Evolutionary conservation across 2,113 vertebrate genomes (phyloP).

Genomic region (Percopsis transmontana): DNA sequence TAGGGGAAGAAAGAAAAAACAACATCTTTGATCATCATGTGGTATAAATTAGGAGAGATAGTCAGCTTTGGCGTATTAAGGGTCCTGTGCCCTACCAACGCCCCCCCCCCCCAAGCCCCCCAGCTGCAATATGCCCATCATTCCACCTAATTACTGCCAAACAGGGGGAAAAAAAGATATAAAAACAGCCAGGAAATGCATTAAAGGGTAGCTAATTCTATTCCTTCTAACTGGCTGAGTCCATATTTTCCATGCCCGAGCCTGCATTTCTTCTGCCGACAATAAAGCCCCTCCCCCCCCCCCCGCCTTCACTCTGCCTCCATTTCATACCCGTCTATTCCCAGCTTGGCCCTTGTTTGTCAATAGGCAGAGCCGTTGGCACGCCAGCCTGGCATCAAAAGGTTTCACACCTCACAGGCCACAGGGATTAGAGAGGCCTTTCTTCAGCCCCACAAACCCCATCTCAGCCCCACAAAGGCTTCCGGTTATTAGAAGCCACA

Average conservation of each 20-base stretch:
- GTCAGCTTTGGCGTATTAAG: constrained; percentile 73
- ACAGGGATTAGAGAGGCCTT: constrained; percentile 83
- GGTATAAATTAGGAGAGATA: constrained; percentile 75
- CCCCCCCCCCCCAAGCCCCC: constrained; percentile 66
- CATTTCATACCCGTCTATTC: constrained; percentile 47
- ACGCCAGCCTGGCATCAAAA: constrained; percentile 81
- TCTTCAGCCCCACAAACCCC: constrained; percentile 74
- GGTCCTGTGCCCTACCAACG: constrained; percentile 63
- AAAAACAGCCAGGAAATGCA: constrained; percentile 74
- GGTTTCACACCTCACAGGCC: constrained; percentile 82
- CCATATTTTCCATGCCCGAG: constrained; percentile 71
- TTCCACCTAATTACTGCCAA: constrained; percentile 74
- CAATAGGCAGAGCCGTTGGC: constrained; percentile 78
- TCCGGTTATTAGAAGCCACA: constrained; percentile 77
- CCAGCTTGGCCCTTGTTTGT: constrained; percentile 77
- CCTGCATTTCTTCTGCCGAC: constrained; percentile 55
- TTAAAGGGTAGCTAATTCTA: constrained; percentile 74
- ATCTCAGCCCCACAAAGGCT: constrained; percentile 78
- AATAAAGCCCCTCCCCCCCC: constrained; percentile 44
- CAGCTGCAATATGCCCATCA: constrained; percentile 71
- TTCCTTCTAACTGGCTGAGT: constrained; percentile 70
- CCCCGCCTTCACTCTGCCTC: neutral
- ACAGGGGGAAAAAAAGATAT: constrained; percentile 58
- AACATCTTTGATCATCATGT: constrained; percentile 77
- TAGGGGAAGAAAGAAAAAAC: constrained; percentile 43